Conservation (phyloP, 2,113 vertebrate species). For the Platichthys flesus region DNA sequence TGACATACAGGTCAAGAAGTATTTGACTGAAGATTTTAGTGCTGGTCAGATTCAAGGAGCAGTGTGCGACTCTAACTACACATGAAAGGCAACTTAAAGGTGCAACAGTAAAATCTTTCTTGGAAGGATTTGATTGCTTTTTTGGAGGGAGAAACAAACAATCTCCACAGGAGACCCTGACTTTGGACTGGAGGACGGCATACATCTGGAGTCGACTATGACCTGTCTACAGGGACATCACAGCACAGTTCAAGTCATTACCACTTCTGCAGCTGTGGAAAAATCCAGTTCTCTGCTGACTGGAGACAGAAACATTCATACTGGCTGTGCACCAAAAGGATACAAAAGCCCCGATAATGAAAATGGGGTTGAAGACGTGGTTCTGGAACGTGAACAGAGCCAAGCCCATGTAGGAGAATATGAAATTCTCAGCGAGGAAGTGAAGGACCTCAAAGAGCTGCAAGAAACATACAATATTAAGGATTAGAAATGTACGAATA, state of each 20-base stretch:
- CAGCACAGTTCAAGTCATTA: too few species aligned
- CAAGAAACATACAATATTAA: neutral
- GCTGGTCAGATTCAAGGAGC: too few species aligned
- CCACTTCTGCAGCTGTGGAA: conserved; percentile 3
- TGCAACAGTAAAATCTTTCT: neutral
- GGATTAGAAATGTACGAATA: neutral
- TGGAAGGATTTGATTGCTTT: too few species aligned
- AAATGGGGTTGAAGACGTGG: conserved; percentile 95
- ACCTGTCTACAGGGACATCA: conserved; percentile 1
- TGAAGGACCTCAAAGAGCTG: conserved; percentile 97
- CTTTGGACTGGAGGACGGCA: too few species aligned
- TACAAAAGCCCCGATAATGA: conserved; percentile 96
- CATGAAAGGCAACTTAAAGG: neutral
- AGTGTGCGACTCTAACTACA: too few species aligned
- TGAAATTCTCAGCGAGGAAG: conserved; percentile 98
- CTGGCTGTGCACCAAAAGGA: conserved; percentile 80
- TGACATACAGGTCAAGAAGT: conserved; percentile 83
- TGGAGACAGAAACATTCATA: too few species aligned
- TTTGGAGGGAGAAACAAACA: too few species aligned
- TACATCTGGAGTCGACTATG: neutral
- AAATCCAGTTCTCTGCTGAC: neutral
- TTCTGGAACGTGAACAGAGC: conserved; percentile 98
- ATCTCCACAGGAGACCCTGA: too few species aligned
- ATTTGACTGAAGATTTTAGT: neutral
- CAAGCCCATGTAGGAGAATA: conserved; percentile 98